Evolutionary conservation across 2,888 invertebrate species (phyloP).

Genomic region (Caenorhabditis imperialis): DNA sequence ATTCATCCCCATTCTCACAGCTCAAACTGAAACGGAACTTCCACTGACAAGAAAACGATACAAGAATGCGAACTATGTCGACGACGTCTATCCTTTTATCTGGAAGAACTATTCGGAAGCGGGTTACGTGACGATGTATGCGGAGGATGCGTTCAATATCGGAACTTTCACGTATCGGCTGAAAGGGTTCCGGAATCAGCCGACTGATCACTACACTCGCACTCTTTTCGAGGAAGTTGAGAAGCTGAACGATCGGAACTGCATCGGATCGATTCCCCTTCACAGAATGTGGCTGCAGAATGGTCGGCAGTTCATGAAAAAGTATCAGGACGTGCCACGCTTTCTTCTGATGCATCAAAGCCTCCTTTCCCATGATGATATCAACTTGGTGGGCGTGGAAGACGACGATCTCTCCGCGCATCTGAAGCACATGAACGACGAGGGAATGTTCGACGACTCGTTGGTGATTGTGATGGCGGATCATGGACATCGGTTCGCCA

Average conservation of each 20-base stretch:
- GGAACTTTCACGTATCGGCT: constrained; percentile 91
- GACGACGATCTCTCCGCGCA: constrained; percentile 70
- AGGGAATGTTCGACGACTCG: constrained; percentile 85
- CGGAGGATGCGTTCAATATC: constrained; percentile 88
- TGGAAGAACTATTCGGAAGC: constrained; percentile 78
- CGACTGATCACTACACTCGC: constrained; percentile 92
- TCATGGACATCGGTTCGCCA: constrained; percentile 90
- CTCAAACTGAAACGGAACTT: constrained; percentile 79
- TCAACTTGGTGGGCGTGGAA: constrained; percentile 84
- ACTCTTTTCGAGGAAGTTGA: constrained; percentile 86
- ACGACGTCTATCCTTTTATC: constrained; percentile 80
- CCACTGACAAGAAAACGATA: constrained; percentile 78
- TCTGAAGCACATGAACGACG: constrained; percentile 60
- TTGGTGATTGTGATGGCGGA: constrained; percentile 92
- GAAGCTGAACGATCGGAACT: constrained; percentile 82
- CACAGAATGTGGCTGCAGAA: constrained; percentile 81
- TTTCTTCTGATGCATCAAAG: constrained; percentile 90
- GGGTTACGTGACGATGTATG: constrained; percentile 84
- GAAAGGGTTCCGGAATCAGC: constrained; percentile 87
- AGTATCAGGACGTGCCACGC: constrained; percentile 84
- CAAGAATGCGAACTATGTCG: constrained; percentile 78
- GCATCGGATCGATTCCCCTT: constrained; percentile 85
- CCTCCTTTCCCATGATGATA: constrained; percentile 90
- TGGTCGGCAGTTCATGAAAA: constrained; percentile 81
- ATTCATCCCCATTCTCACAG: constrained; percentile 79